A percentile compares a stretch with the other conserved stretches of the same genome.
These are phyloP conservation scores for Xanthorhoe designata DNA, from an alignment of 2,888 invertebrate genomes.

Conservation along the genomic window DNA sequence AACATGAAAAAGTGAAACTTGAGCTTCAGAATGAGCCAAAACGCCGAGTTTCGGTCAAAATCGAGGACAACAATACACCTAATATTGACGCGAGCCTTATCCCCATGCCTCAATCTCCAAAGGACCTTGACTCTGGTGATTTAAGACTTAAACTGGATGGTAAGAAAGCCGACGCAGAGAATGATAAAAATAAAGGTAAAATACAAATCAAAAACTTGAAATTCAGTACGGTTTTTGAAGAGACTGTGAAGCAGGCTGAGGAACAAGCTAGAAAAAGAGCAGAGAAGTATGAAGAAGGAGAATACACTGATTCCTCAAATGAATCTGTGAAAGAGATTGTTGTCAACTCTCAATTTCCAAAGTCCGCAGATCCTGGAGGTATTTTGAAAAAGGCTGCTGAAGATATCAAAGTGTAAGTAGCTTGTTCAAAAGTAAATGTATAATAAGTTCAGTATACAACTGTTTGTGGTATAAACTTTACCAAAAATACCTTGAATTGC, in stretches of 20 bases:
- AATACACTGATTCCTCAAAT: slow-evolving; percentile 82
- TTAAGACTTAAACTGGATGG: slow-evolving; percentile 55
- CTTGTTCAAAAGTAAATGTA: not conserved
- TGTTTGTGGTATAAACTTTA: too few species aligned
- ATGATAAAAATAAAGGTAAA: slow-evolving; percentile 81
- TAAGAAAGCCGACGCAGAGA: slow-evolving; percentile 57
- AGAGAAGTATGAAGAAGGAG: slow-evolving; percentile 87
- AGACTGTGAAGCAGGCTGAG: slow-evolving; percentile 87
- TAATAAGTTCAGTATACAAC: too few species aligned
- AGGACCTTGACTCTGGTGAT: slow-evolving; percentile 58
- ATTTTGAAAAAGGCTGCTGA: slow-evolving; percentile 78
- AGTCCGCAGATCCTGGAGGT: slow-evolving; percentile 78
- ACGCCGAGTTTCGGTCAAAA: slow-evolving; percentile 53
- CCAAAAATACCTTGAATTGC: too few species aligned
- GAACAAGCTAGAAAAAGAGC: slow-evolving; percentile 86
- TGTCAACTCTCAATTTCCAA: slow-evolving; percentile 75
- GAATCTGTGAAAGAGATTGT: slow-evolving; percentile 70
- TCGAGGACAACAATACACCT: slow-evolving; percentile 50
- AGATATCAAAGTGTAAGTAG: slow-evolving; percentile 81
- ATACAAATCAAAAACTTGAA: slow-evolving; percentile 89
- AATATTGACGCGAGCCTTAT: slow-evolving; percentile 64
- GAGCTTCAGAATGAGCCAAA: slow-evolving; percentile 49
- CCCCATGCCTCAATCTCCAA: slow-evolving; percentile 77
- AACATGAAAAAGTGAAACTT: slow-evolving; percentile 51
- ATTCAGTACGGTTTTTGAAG: slow-evolving; percentile 88